phyloP scores from a whole-genome alignment of 1,140 invertebrate species.

The Hyles vespertilio region DNA sequence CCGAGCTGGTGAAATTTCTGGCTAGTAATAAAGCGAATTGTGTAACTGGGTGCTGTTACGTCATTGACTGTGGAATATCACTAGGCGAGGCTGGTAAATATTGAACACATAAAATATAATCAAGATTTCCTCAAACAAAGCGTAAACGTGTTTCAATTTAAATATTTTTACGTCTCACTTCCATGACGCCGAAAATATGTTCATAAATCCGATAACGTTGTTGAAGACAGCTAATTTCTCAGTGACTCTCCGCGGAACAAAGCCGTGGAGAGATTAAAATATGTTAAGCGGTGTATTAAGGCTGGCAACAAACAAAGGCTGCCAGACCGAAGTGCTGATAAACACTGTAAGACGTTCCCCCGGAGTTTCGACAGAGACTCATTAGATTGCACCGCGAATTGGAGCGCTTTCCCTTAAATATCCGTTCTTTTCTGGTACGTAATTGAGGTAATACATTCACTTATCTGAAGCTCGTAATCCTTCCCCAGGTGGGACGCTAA shows the following conservation, averaged over 20 bases:
- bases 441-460: slow-evolving; percentile 53
- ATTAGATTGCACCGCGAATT: slow-evolving; percentile 40
- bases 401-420: slow-evolving; percentile 32
- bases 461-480: slow-evolving; percentile 53
- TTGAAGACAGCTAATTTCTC: slow-evolving; percentile 30
- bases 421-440: slow-evolving; percentile 40
- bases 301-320: slow-evolving; percentile 38
- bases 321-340: slow-evolving; percentile 27
- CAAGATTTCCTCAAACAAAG: too few species aligned
- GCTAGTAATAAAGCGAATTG: slow-evolving; percentile 49
- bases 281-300: slow-evolving; percentile 36
- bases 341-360: slow-evolving; percentile 33
- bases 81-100: slow-evolving; percentile 25
- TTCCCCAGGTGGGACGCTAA: slow-evolving; percentile 54
- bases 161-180: background rate
- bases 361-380: slow-evolving; percentile 26
- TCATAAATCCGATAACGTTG: slow-evolving; percentile 31
- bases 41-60: slow-evolving; percentile 43
- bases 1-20: slow-evolving; percentile 45
- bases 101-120: slow-evolving; percentile 1
- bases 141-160: too few species aligned
- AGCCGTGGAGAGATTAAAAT: slow-evolving; percentile 47
- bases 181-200: background rate
- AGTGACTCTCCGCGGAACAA: slow-evolving; percentile 33
- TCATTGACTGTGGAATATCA: slow-evolving; percentile 45